Conservation (phyloP, 2,113 vertebrate species). For the Benitochromis conjunctus region DNA sequence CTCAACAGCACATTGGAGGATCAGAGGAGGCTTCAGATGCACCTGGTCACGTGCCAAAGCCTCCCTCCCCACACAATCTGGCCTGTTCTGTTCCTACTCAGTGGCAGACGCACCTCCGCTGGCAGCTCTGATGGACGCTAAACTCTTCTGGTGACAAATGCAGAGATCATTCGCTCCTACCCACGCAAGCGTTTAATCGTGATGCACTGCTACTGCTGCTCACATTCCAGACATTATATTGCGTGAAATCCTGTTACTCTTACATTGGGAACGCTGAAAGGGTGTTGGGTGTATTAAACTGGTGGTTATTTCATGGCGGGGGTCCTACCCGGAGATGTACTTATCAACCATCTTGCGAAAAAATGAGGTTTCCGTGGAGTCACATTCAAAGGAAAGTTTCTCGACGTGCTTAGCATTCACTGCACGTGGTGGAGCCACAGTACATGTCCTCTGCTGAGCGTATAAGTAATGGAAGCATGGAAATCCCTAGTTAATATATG, state of each 20-base stretch:
- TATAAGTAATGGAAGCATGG: slow-evolving; percentile 4
- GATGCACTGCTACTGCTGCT: slow-evolving; percentile 61
- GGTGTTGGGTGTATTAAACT: background rate
- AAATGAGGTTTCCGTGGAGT: background rate
- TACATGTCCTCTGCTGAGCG: background rate
- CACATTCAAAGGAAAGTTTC: background rate
- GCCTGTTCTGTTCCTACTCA: slow-evolving; percentile 65
- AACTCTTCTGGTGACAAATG: slow-evolving; percentile 69
- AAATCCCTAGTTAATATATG: slow-evolving; percentile 40
- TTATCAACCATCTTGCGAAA: background rate
- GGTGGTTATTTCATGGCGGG: background rate
- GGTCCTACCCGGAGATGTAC: background rate
- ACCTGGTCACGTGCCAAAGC: slow-evolving; percentile 63
- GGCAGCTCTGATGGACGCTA: slow-evolving; percentile 59
- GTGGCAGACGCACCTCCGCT: slow-evolving; percentile 65
- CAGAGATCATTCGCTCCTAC: slow-evolving; percentile 56
- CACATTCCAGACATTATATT: slow-evolving; percentile 44
- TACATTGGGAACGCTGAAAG: background rate
- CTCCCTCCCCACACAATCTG: slow-evolving; percentile 70
- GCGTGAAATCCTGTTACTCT: slow-evolving; percentile 4
- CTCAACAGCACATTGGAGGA: slow-evolving; percentile 61
- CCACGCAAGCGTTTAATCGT: slow-evolving; percentile 65
- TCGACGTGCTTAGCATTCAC: background rate
- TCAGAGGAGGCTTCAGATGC: slow-evolving; percentile 66
- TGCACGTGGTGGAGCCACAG: background rate